Evolutionary conservation across 2,797 vertebrate species (phyloP).

Genomic region (Sciurus vulgaris): DNA sequence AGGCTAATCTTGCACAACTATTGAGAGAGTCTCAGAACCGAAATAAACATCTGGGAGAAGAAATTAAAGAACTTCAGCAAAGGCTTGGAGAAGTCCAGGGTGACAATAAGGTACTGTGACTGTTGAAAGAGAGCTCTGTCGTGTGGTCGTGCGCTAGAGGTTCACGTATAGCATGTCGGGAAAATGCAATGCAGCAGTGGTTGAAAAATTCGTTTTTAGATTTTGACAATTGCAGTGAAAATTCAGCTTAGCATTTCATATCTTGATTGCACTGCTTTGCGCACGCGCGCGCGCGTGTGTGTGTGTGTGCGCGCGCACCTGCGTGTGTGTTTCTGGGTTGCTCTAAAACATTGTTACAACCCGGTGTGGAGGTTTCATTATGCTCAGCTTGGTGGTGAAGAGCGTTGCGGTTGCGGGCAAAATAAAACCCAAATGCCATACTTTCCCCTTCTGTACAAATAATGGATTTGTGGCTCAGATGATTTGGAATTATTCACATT

Average conservation of each 20-base stretch:
- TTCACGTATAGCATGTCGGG: conserved; percentile 31
- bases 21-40: conserved; percentile 94
- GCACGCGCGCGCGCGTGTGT: not conserved
- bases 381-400: conserved; percentile 62
- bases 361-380: conserved; percentile 67
- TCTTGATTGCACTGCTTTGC: conserved; percentile 48
- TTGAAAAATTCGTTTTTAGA: conserved; percentile 11
- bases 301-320: rapidly evolving
- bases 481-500: conserved; percentile 79
- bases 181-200: not conserved
- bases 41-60: conserved; percentile 93
- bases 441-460: conserved; percentile 76
- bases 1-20: conserved; percentile 96
- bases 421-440: conserved; percentile 74
- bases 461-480: conserved; percentile 80
- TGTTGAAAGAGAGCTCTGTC: not conserved
- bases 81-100: conserved; percentile 96
- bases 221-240: conserved; percentile 68
- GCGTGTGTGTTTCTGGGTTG: conserved; percentile 39
- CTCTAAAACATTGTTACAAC: conserved; percentile 61
- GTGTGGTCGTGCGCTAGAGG: not conserved
- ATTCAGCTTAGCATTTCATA: conserved; percentile 56
- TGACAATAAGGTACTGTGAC: conserved; percentile 96
- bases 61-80: conserved; percentile 96
- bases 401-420: conserved; percentile 66